phyloP scores from a whole-genome alignment of 2,888 invertebrate species.

The Chorisops tibialis region DNA sequence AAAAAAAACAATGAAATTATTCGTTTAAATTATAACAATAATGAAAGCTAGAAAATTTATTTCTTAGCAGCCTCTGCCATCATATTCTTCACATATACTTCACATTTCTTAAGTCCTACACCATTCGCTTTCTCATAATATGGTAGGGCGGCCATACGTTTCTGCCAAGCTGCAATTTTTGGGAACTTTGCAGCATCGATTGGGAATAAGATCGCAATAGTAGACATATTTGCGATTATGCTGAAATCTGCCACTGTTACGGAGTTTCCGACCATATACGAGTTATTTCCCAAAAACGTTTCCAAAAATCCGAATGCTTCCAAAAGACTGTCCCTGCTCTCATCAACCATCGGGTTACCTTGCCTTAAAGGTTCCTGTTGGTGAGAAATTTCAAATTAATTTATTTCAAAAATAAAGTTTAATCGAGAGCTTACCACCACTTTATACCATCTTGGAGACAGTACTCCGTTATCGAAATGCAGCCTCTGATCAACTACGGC shows the following conservation, averaged over 20 bases:
- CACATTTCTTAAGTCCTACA: conserved; percentile 28
- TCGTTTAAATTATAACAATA: too few relatives aligned
- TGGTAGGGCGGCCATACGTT: conserved; percentile 41
- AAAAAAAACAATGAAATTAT: too few relatives aligned
- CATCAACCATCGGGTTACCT: too few relatives aligned
- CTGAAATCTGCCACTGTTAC: conserved; percentile 54
- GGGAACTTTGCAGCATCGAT: conserved; percentile 42
- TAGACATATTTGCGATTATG: conserved; percentile 51
- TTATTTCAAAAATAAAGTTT: too few relatives aligned
- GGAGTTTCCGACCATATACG: conserved; percentile 42
- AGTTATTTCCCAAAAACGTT: conserved; percentile 41
- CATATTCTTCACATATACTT: neutral
- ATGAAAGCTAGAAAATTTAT: too few relatives aligned
- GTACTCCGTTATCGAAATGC: conserved; percentile 40
- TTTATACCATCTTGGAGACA: conserved; percentile 22
- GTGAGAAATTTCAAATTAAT: neutral
- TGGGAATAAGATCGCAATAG: conserved; percentile 46
- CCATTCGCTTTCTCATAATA: conserved; percentile 43
- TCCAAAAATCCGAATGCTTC: conserved; percentile 47
- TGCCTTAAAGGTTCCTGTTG: neutral
- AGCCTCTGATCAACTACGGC: conserved; percentile 43
- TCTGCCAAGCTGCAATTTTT: conserved; percentile 41
- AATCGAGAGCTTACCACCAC: neutral
- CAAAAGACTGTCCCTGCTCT: conserved; percentile 39
- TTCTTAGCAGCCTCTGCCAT: too few relatives aligned